phyloP scores from a whole-genome alignment of 2,797 vertebrate genomes.

The Malacoraja senta region DNA sequence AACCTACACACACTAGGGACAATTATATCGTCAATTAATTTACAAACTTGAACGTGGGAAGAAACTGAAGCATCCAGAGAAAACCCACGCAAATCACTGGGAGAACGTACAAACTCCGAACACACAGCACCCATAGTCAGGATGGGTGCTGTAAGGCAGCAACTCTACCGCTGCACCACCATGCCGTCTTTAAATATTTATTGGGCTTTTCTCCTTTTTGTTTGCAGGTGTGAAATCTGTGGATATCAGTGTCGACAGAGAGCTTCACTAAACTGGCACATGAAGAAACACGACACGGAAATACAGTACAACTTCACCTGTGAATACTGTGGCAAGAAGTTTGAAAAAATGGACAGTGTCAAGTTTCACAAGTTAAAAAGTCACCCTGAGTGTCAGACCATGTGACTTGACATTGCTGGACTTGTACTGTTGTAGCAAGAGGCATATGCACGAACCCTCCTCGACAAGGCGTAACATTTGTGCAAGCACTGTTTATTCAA shows the following conservation, averaged over 20 bases:
- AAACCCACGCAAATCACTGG: too few species aligned
- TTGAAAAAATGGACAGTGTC: conserved; percentile 83
- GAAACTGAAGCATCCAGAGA: too few species aligned
- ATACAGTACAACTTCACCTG: conserved; percentile 84
- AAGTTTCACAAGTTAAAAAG: conserved; percentile 89
- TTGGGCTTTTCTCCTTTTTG: neutral
- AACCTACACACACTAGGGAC: too few species aligned
- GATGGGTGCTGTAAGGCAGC: too few species aligned
- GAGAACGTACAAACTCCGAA: too few species aligned
- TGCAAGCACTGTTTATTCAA: neutral
- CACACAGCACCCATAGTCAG: too few species aligned
- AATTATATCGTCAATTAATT: too few species aligned
- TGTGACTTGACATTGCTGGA: conserved; percentile 59
- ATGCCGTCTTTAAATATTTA: neutral
- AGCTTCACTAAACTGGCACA: conserved; percentile 61
- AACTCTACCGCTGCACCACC: too few species aligned
- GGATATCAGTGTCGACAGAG: conserved; percentile 89
- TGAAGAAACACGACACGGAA: conserved; percentile 69
- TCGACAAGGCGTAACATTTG: neutral
- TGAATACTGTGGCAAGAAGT: conserved; percentile 78
- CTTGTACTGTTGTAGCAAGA: neutral
- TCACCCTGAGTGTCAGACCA: conserved; percentile 71
- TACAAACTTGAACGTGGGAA: too few species aligned
- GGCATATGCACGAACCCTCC: neutral
- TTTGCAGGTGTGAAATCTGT: conserved; percentile 79